phyloP scores from a whole-genome alignment of 2,113 vertebrate species.

The Elephantulus edwardii region DNA sequence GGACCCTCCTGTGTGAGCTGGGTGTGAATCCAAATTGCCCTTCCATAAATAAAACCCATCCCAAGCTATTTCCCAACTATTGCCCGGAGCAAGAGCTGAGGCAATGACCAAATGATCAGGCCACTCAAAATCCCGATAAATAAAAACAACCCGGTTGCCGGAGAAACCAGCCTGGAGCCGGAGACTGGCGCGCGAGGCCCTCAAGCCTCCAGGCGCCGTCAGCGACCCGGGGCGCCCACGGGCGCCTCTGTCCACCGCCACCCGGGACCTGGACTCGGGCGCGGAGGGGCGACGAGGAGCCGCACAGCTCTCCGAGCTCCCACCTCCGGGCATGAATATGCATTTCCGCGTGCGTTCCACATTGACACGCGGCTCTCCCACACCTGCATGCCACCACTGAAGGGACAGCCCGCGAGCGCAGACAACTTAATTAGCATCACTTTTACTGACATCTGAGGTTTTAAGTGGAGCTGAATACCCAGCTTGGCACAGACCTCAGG shows the following conservation, averaged over 20 bases:
- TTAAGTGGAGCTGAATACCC: constrained; percentile 2
- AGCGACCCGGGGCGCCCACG: neutral
- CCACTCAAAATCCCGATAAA: constrained; percentile 58
- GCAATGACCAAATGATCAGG: constrained; percentile 21
- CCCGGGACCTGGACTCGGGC: neutral
- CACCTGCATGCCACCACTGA: constrained; percentile 32
- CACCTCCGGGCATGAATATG: constrained; percentile 11
- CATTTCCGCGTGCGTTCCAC: neutral
- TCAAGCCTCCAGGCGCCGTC: neutral
- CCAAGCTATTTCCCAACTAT: constrained; percentile 71
- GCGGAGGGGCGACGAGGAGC: neutral
- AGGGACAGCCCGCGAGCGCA: neutral
- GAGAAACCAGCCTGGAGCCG: constrained; percentile 48
- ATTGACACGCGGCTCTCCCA: neutral
- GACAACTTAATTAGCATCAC: constrained; percentile 43
- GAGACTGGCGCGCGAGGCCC: neutral
- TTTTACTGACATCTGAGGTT: neutral
- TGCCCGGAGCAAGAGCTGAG: constrained; percentile 59
- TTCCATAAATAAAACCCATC: constrained; percentile 75
- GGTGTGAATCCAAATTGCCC: constrained; percentile 69
- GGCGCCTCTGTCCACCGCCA: neutral
- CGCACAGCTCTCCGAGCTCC: accelerated
- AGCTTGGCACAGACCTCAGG: neutral
- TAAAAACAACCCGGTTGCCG: constrained; percentile 53
- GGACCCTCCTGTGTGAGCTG: constrained; percentile 66